Percentiles rank a stretch among this genome's conserved stretches.
Conservation (phyloP, 2,888 invertebrate genomes). For the Xiphydria camelus region DNA sequence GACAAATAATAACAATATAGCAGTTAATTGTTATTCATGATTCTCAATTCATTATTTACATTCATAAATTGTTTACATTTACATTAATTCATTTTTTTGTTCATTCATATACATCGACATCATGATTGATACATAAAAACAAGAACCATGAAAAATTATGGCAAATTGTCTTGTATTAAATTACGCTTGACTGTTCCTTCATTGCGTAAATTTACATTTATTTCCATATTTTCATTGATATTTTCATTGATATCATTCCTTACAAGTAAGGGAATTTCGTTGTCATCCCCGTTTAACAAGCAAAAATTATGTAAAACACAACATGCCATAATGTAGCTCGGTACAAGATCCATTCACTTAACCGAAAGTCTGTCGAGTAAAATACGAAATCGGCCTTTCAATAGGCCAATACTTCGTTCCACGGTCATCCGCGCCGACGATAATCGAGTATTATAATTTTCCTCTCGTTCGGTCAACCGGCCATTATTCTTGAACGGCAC, state of each 20-base stretch:
- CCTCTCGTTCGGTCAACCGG: too few relatives aligned
- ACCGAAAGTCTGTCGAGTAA: too few relatives aligned
- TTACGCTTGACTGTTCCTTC: conserved; percentile 6
- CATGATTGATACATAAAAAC: neutral
- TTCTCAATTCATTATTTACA: neutral
- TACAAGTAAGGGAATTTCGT: conserved; percentile 5
- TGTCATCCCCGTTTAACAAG: neutral
- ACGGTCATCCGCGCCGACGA: too few relatives aligned
- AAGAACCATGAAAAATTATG: conserved; percentile 3
- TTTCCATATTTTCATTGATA: neutral
- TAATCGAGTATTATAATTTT: too few relatives aligned
- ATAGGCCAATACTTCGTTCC: too few relatives aligned
- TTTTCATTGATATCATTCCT: neutral
- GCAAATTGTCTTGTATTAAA: conserved; percentile 4
- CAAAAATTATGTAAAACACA: too few relatives aligned
- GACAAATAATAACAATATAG: neutral
- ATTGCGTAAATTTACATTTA: conserved; percentile 8
- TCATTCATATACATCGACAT: neutral
- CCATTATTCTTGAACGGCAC: neutral
- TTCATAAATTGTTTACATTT: neutral
- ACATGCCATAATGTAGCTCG: too few relatives aligned
- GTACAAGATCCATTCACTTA: too few relatives aligned
- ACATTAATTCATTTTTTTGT: neutral
- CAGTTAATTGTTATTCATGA: neutral
- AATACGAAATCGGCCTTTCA: too few relatives aligned